Evolutionary conservation across 2,113 vertebrate species (phyloP), one percentile per base, ranked within the genome.

Genomic region (Orthonyx spaldingii): DNA sequence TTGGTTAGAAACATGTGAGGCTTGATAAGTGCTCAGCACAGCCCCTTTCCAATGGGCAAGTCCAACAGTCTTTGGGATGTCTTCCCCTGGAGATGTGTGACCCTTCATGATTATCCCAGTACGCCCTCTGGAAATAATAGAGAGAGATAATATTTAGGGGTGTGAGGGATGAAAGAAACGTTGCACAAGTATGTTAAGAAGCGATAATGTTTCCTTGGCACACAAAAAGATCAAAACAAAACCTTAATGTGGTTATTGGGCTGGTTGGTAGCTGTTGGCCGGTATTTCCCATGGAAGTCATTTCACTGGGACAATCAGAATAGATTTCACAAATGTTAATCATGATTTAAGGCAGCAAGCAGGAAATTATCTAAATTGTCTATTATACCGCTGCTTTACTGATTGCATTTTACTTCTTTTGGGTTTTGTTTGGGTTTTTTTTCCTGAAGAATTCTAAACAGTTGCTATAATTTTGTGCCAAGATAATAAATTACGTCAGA

Each of bases 301-400:
- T 93, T 90, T 95, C n/a, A 30, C 35, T 87, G 80, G 32, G 33
- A 66, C 39, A 69, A 78, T 81, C 68, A 44, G 76, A 87, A 42
- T 76, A 93, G 77, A 89, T 94, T 94, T 93, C 84, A 79, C 57
- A 69, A 57, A 50, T 33, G 44, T 82, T 94, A 69, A 91, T 89
- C 81, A 53, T 82, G 81, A 96, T 96, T 94, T 96, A 95, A 95
- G 77, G 57, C 70, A 96, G 65, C 52, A 75, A 93, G 81, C 69
- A 90, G 66, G 82, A 94, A 96, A 90, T 87, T 1, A 89, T 92
- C 92, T 92, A 63, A 82, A 78, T 78, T 60, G 23, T 82, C 74
- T 71, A 33, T 94, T 95, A 68, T 89, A 91, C 74, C 93, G 59
- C 57, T 79, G 35, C 69, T 91, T 87, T 87, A 65, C 93, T 96